Base-by-base conservation (phyloP, 1,140 invertebrate genomes). In the Steinernema feltiae region DNA sequence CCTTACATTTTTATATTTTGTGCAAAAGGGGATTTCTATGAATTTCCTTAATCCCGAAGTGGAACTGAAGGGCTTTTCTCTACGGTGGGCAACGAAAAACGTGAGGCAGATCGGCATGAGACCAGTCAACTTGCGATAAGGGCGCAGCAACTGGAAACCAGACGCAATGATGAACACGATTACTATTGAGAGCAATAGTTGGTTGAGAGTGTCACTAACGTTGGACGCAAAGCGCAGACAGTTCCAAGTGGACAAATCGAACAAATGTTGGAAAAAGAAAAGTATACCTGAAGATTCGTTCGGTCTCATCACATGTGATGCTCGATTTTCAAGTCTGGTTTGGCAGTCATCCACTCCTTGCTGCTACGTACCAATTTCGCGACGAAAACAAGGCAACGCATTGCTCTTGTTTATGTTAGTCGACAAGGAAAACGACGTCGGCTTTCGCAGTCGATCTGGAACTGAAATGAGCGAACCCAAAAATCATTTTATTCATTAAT, bases 121-220 rank as follows among this genome's bases (percentile, higher is more conserved):
- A 63, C 53, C 53, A 63, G 53, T 63, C 53, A 21, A 63, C 15
- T 63, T 63, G 53, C 53, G 53, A 63, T 63, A 63, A 63, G 53
- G 53, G 24, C 53, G 53, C 24, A 21, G n/a, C n/a, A 63, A 63
- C 15, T 15, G 53, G 53, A 63, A 27, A 63, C 53, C 53, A 63
- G 53, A 63, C 53, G 24, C 53, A 21, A 21, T 21, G 53, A 3
- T n/a, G 53, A 27, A 63, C 7, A 63, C 53, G 53, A 63, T 63
- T 63, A 41, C 35, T 41, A 63, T 7, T 27, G 53, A 15, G 7
- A 3, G 53, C 7, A 63, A 21, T 63, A 15, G 53, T 63, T 63
- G 53, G 24, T 18, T 41, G 35, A 41, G 35, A 41, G 7, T 63
- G 7, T 63, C 53, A 63, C 53, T 63, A 15, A 63, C 53, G 24